Percentiles rank a stretch among this genome's conserved stretches.
phyloP scores from a whole-genome alignment of 2,797 vertebrate genomes.

The Erethizon dorsatum region DNA sequence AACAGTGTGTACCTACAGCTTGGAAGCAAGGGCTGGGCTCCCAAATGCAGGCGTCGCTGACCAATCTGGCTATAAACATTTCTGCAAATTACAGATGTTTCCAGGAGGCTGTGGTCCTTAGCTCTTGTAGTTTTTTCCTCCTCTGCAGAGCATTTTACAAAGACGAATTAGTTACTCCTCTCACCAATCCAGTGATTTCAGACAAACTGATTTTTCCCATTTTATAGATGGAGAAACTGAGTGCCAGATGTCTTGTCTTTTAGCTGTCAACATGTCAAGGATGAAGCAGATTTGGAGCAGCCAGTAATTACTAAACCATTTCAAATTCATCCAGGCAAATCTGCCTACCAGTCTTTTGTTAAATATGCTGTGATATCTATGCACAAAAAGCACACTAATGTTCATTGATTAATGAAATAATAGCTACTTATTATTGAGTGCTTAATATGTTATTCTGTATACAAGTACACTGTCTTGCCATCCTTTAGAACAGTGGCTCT shows the following conservation, averaged over 20 bases:
- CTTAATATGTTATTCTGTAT: not conserved
- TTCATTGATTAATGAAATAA: not conserved
- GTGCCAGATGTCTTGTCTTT: not conserved
- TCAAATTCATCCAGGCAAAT: not conserved
- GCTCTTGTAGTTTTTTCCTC: not conserved
- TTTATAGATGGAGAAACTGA: slow-evolving; percentile 71
- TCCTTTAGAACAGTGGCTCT: not conserved
- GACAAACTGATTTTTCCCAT: slow-evolving; percentile 29
- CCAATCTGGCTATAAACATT: slow-evolving; percentile 50
- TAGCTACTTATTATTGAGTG: not conserved
- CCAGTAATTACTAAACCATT: not conserved
- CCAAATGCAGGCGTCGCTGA: slow-evolving; percentile 49
- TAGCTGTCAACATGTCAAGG: not conserved
- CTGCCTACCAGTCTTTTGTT: not conserved
- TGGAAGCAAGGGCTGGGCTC: slow-evolving; percentile 38
- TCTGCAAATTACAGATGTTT: slow-evolving; percentile 50
- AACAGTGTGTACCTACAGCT: slow-evolving; percentile 49
- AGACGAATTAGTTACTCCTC: slow-evolving; percentile 35
- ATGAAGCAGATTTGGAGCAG: slow-evolving; percentile 9
- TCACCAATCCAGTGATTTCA: not conserved
- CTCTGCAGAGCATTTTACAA: slow-evolving; percentile 44
- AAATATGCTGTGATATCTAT: not conserved
- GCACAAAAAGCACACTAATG: not conserved
- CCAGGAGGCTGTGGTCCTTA: not conserved
- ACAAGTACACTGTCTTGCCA: not conserved